Evolutionary conservation across 2,113 vertebrate genomes (phyloP), one percentile per base, ranked within the genome.

Genomic region (Spermophilus dauricus): DNA sequence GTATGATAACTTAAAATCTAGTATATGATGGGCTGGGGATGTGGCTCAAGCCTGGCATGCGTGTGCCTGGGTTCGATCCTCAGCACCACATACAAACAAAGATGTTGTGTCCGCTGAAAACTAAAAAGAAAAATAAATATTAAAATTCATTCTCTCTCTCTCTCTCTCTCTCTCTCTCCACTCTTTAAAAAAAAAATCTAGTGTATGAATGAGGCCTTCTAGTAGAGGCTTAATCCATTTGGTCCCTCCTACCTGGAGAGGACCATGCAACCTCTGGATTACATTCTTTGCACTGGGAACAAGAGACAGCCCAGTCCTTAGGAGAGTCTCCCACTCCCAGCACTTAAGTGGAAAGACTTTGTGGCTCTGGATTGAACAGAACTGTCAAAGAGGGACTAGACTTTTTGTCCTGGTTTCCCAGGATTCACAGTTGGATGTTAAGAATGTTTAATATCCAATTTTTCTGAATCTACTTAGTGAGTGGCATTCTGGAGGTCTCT

Each of bases 401-500:
- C 5, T 45, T 86, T 88, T 20, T 73, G 39, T 85, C 34, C 12
- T 86, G n/a, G 0, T 88, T 95, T 96, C 82, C 67, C n/a, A 77
- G 37, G 80, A 67, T 85, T 24, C 39, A 28, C 12, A 80, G 2
- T 45, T 58, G 13, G 5, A 88, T 37, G 14, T 76, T 91, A 72
- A 58, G 32, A 92, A 83, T 18, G 45, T 69, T 85, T 82, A 69
- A 82, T 1, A 92, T 67, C 26, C 9, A 86, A 0, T 42, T 48
- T 95, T 87, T 77, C 32, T 34, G 51, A 72, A 32, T 91, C 61
- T 94, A 45, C 81, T 95, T 42, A 56, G 30, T 67, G n/a, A 94
- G 11, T 73, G 1, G 14, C 1, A 86, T 73, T 78, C 67, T 78
- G n/a, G 10, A 86, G 26, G 1, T 53, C 30, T 45, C 70, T 86